Evolutionary conservation across 2,888 invertebrate species (phyloP), one percentile per base, ranked within the genome.

Genomic region (Hyalella azteca): DNA sequence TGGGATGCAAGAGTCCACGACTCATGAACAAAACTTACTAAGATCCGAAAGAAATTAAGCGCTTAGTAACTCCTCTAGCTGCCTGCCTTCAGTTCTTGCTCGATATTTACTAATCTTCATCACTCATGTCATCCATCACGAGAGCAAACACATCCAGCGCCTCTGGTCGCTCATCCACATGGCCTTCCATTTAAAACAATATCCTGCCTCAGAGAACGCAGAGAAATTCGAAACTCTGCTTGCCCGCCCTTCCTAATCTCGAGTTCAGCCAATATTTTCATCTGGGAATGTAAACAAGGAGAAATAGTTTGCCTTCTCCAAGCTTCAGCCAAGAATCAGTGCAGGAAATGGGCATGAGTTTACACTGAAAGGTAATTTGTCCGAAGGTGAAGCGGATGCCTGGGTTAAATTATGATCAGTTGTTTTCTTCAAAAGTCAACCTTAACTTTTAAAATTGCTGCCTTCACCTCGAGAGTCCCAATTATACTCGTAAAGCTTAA

Each of bases 181-280:
- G 66, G 66, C 66, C 66, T 29, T 3, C 36, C 66, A 66, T 66
- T 66, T 66, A 66, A 66, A 66, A 66, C 66, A 66, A 66, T 66
- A 66, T 66, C 66, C 66, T 11, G 11, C 26, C 59, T 22, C 15
- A 4, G 29, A 22, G 29, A 4, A 59, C 59, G 29, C 59, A 32
- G n/a, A 5, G 66, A 66, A 66, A 66, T 66, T 66, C 66, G 66
- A 66, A 36, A 32, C 66, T 36, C n/a, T 5, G 66, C 66, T 22
- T 22, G 66, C 39, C 36, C 29, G 66, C 36, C 66, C 66, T 1
- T 32, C 66, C 66, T 66, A 66, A 66, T 66, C 66, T 66, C 66
- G 19, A 66, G 66, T 66, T 66, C 66, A 19, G 66, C 29, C 66
- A 66, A 66, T 66, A 66, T 66, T 66, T 66, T 66, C 66, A 66